Evolutionary conservation across 2,797 vertebrate genomes (phyloP).

Genomic region (Fratercula arctica): DNA sequence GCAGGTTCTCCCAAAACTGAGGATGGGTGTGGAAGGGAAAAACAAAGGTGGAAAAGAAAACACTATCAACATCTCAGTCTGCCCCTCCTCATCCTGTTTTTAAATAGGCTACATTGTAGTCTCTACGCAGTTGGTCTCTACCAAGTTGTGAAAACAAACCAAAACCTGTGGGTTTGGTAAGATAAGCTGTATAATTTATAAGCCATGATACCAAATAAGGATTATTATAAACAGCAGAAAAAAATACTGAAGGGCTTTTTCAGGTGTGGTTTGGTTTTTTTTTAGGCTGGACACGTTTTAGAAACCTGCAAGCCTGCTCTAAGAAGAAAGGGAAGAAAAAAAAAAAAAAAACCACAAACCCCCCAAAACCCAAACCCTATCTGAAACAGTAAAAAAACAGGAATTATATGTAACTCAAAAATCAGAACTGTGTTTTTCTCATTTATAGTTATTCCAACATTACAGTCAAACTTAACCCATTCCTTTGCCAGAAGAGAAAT

Average conservation of each 20-base stretch:
- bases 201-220: not conserved
- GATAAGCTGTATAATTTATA: not conserved
- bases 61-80: not conserved
- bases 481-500: not conserved
- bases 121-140: not conserved
- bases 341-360: no score
- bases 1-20: not conserved
- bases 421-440: not conserved
- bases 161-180: not conserved
- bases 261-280: not conserved
- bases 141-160: not conserved
- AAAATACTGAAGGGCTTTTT: not conserved
- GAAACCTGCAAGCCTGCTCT: not conserved
- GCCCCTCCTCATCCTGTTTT: not conserved
- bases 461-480: not conserved
- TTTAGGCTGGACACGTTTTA: not conserved
- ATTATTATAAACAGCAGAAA: not conserved
- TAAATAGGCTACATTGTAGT: not conserved
- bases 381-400: not conserved
- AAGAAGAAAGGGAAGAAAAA: not conserved
- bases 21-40: not conserved
- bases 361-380: not conserved
- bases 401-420: not conserved
- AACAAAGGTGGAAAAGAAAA: not conserved
- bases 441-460: not conserved